These are phyloP conservation scores for Cerastis leucographa DNA, from an alignment of 2,888 invertebrate genomes.

Conservation along the genomic window DNA sequence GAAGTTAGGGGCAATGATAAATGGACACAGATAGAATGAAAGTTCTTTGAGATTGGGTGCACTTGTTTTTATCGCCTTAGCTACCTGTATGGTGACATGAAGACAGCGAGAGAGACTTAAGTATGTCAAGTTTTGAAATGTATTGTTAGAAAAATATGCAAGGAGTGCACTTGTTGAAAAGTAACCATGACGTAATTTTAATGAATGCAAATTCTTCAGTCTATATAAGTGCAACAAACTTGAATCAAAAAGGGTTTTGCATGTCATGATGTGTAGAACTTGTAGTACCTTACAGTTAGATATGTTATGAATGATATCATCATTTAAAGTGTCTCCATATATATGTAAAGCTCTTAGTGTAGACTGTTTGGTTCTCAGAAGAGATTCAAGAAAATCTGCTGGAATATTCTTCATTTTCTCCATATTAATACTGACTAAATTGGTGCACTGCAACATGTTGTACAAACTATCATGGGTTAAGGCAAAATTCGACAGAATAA, in stretches of 20 bases:
- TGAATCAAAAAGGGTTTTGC: slow-evolving; percentile 89
- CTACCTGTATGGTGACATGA: slow-evolving; percentile 88
- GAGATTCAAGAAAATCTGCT: slow-evolving; percentile 86
- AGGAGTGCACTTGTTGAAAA: slow-evolving; percentile 88
- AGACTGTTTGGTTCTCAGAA: slow-evolving; percentile 84
- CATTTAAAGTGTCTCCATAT: slow-evolving; percentile 89
- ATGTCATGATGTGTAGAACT: slow-evolving; percentile 89
- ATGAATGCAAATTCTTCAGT: slow-evolving; percentile 86
- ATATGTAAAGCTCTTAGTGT: slow-evolving; percentile 86
- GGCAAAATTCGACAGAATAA: slow-evolving; percentile 88
- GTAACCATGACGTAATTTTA: slow-evolving; percentile 89
- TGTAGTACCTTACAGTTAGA: slow-evolving; percentile 85
- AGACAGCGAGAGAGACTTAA: slow-evolving; percentile 87
- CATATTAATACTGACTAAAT: slow-evolving; percentile 89
- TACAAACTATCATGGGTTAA: slow-evolving; percentile 87
- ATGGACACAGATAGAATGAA: slow-evolving; percentile 89
- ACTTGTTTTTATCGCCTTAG: slow-evolving; percentile 86
- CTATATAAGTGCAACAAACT: slow-evolving; percentile 86
- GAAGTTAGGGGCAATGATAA: slow-evolving; percentile 86
- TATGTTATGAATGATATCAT: slow-evolving; percentile 86
- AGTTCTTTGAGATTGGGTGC: slow-evolving; percentile 88
- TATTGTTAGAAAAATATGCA: slow-evolving; percentile 87
- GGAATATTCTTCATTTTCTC: slow-evolving; percentile 90
- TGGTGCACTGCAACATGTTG: slow-evolving; percentile 86
- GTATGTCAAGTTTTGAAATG: slow-evolving; percentile 86